Percentiles rank a stretch among this genome's conserved stretches.
Conservation (phyloP, 2,797 vertebrate genomes). For the Urocyon cinereoargenteus region DNA sequence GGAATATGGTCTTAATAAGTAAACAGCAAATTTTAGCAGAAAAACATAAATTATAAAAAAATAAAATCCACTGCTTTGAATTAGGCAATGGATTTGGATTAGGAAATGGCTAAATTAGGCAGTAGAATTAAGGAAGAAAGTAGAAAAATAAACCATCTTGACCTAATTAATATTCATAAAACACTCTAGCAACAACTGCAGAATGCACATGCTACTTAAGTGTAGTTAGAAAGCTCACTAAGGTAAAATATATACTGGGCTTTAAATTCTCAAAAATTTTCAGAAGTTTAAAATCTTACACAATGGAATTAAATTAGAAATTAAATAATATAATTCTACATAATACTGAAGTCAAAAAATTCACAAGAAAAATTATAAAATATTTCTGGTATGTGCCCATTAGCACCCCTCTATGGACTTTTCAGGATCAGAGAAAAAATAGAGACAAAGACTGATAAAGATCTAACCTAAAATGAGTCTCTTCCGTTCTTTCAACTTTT, state of each 20-base stretch:
- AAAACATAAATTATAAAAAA: too few relatives aligned
- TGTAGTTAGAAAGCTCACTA: not conserved
- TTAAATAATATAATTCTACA: not conserved
- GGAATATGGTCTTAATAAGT: too few relatives aligned
- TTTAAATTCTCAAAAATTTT: not conserved
- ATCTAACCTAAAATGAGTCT: not conserved
- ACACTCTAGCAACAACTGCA: not conserved
- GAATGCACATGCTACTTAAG: not conserved
- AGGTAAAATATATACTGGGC: not conserved
- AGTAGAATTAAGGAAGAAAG: too few relatives aligned
- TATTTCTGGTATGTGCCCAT: not conserved
- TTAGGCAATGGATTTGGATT: too few relatives aligned
- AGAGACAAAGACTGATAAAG: not conserved
- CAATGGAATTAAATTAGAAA: constrained; percentile 8
- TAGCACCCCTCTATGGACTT: not conserved
- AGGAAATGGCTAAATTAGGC: too few relatives aligned
- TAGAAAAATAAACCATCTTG: not conserved
- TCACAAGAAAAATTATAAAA: not conserved
- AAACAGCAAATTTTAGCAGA: too few relatives aligned
- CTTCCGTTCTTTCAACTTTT: not conserved
- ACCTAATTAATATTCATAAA: not conserved
- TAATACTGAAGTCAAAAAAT: not conserved
- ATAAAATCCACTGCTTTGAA: too few relatives aligned
- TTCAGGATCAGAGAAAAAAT: not conserved
- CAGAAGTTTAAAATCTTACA: not conserved